Evolutionary conservation across 2,113 vertebrate species (phyloP).

Genomic region (Perca schrenkii): DNA sequence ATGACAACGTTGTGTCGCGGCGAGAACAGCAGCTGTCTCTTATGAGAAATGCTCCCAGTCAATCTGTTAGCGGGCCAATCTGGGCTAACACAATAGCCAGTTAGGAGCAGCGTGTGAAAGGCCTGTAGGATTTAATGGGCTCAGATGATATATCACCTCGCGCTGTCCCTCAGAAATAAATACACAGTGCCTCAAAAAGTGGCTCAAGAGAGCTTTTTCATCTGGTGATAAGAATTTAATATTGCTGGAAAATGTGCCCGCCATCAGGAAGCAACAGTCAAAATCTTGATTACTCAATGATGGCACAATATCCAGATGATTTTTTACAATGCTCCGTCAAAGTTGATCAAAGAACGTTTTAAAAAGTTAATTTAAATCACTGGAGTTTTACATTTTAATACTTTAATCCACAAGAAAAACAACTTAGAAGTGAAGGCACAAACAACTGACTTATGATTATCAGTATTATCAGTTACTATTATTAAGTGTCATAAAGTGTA

Average conservation of each 20-base stretch:
- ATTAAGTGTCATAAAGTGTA: background rate
- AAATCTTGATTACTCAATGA: slow-evolving; percentile 27
- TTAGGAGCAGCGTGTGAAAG: slow-evolving; percentile 69
- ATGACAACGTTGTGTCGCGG: slow-evolving; percentile 77
- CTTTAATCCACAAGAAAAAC: background rate
- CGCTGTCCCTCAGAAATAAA: slow-evolving; percentile 63
- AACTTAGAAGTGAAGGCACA: background rate
- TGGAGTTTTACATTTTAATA: background rate
- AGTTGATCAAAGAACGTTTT: background rate
- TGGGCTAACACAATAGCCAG: slow-evolving; percentile 73
- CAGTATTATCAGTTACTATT: background rate
- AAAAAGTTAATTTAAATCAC: background rate
- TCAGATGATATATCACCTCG: slow-evolving; percentile 68
- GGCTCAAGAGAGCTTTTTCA: slow-evolving; percentile 37
- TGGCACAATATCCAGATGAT: background rate
- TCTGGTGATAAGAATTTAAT: slow-evolving; percentile 37
- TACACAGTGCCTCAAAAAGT: slow-evolving; percentile 42
- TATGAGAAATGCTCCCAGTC: slow-evolving; percentile 77
- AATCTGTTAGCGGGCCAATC: slow-evolving; percentile 81
- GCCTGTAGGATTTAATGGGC: slow-evolving; percentile 74
- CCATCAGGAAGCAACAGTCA: slow-evolving; percentile 22
- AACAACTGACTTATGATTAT: slow-evolving; percentile 6
- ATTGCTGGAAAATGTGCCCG: slow-evolving; percentile 24
- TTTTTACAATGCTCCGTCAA: background rate
- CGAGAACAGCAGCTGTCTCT: slow-evolving; percentile 83